A percentile compares a stretch with the other conserved stretches of the same genome.
phyloP scores from a whole-genome alignment of 2,888 invertebrate species.

The Nebria salina region DNA sequence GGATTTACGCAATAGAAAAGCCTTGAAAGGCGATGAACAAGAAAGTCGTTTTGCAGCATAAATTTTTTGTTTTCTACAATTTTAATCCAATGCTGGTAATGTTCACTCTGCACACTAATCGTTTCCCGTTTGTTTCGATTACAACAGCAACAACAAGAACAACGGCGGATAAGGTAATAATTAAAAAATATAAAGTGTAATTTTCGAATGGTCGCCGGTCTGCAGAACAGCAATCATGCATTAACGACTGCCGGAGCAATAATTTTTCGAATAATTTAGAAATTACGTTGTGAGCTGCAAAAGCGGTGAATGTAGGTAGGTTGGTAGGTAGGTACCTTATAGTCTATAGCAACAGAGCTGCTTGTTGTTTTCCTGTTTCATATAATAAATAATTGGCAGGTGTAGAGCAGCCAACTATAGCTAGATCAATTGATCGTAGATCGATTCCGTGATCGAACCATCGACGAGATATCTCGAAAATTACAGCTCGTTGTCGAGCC shows the following conservation, averaged over 20 bases:
- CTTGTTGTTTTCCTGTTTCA: slow-evolving; percentile 35
- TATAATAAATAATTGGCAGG: slow-evolving; percentile 47
- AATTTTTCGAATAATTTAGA: slow-evolving; percentile 46
- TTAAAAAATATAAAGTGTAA: slow-evolving; percentile 31
- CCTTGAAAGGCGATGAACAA: not conserved
- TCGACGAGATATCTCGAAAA: slow-evolving; percentile 59
- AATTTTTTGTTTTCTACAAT: not conserved
- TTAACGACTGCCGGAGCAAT: slow-evolving; percentile 37
- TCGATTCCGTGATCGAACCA: slow-evolving; percentile 57
- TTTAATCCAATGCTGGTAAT: not conserved
- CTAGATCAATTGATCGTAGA: slow-evolving; percentile 45
- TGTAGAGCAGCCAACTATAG: slow-evolving; percentile 20
- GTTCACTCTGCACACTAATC: not conserved
- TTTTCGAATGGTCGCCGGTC: slow-evolving; percentile 6
- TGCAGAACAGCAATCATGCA: slow-evolving; percentile 36
- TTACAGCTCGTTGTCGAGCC: slow-evolving; percentile 51
- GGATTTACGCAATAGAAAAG: not conserved
- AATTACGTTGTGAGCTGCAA: slow-evolving; percentile 13
- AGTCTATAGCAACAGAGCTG: not conserved
- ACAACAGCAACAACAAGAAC: slow-evolving; percentile 24
- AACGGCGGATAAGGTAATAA: slow-evolving; percentile 28
- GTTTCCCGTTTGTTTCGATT: slow-evolving; percentile 21
- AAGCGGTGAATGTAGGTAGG: slow-evolving; percentile 21
- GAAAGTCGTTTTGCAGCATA: not conserved
- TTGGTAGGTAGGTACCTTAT: not conserved